Conservation (phyloP, 2,888 invertebrate species). For the Bellardia bayeri region DNA sequence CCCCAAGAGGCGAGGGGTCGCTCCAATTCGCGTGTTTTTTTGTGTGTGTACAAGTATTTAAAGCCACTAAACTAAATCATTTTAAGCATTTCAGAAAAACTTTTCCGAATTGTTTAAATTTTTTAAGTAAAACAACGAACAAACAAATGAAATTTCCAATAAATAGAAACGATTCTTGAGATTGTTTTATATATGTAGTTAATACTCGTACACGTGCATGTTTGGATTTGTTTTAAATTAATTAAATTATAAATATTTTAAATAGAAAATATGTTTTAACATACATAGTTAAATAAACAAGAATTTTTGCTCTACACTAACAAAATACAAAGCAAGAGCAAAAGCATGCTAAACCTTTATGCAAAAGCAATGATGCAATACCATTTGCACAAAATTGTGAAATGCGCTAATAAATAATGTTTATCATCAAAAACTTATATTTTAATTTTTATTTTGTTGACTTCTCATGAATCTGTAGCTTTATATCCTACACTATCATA, state of each 20-base stretch:
- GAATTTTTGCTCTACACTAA: too few relatives aligned
- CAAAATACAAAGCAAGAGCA: too few relatives aligned
- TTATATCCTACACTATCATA: too few relatives aligned
- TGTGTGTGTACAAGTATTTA: background rate
- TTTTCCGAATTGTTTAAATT: background rate
- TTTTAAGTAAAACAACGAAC: background rate
- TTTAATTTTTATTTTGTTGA: too few relatives aligned
- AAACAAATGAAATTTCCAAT: background rate
- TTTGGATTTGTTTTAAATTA: background rate
- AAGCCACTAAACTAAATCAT: background rate
- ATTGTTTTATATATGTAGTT: background rate
- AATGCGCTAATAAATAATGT: too few relatives aligned
- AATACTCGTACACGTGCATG: background rate
- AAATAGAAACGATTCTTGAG: background rate
- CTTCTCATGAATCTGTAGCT: too few relatives aligned
- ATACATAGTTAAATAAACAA: too few relatives aligned
- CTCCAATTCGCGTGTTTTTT: background rate
- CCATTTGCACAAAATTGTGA: too few relatives aligned
- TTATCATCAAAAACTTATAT: too few relatives aligned
- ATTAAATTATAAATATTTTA: background rate
- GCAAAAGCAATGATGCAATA: too few relatives aligned
- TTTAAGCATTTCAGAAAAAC: slow-evolving; percentile 2
- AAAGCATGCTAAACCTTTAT: too few relatives aligned
- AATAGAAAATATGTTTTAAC: too few relatives aligned
- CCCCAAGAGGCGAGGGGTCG: background rate